phyloP scores from a whole-genome alignment of 2,888 invertebrate species.

The Sphaeridia pumilis region DNA sequence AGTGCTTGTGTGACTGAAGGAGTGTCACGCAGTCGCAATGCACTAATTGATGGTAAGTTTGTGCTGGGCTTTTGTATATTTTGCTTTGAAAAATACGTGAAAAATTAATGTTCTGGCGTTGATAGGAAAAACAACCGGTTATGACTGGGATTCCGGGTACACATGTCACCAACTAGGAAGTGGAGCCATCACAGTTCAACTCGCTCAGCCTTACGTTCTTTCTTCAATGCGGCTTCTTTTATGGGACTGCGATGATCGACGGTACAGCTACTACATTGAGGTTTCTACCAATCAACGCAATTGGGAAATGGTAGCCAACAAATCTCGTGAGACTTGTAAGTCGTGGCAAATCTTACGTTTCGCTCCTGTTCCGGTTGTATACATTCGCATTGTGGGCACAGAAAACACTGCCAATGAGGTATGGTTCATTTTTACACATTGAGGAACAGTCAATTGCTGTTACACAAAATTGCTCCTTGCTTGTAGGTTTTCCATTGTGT shows the following conservation, averaged over 20 bases:
- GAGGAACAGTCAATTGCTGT: not conserved
- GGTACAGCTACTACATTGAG: conserved; percentile 93
- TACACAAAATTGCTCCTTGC: conserved; percentile 6
- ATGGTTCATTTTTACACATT: conserved; percentile 20
- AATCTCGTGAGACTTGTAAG: conserved; percentile 69
- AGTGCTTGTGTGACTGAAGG: conserved; percentile 94
- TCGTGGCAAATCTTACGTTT: conserved; percentile 93
- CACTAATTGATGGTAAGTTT: conserved; percentile 68
- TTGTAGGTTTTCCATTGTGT: conserved; percentile 89
- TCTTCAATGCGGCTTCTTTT: conserved; percentile 78
- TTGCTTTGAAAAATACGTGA: not conserved
- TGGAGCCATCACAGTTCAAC: conserved; percentile 86
- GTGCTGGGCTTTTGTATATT: not conserved
- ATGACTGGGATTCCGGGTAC: conserved; percentile 98
- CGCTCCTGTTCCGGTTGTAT: conserved; percentile 72
- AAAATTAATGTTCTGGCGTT: too few relatives aligned
- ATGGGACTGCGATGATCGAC: conserved; percentile 94
- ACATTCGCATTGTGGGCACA: conserved; percentile 89
- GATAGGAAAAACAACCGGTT: conserved; percentile 68
- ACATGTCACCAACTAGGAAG: conserved; percentile 93
- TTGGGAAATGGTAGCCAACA: conserved; percentile 85
- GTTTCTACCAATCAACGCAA: conserved; percentile 82
- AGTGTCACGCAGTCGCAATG: conserved; percentile 82
- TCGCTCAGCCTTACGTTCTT: conserved; percentile 90
- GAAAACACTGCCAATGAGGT: conserved; percentile 96